A percentile compares a stretch with the other conserved stretches of the same genome.
These are phyloP conservation scores for Podocnemis expansa DNA, from an alignment of 2,113 vertebrate genomes.

Conservation along the genomic window DNA sequence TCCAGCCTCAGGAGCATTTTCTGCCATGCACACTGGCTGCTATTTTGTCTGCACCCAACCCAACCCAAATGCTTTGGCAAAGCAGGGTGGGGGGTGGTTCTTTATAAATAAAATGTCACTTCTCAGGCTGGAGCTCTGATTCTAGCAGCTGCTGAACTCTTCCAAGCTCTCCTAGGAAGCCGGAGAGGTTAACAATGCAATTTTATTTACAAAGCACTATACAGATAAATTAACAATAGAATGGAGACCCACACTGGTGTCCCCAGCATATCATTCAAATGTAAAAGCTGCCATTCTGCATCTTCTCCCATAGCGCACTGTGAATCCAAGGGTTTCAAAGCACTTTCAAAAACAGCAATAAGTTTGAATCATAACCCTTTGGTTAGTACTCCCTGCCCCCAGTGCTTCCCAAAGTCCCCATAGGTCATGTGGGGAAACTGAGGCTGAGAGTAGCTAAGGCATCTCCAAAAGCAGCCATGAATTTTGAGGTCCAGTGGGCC, in stretches of 20 bases:
- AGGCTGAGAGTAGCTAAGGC: neutral
- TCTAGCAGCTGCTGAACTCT: too few relatives aligned
- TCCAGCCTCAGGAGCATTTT: neutral
- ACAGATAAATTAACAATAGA: too few relatives aligned
- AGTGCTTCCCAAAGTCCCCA: neutral
- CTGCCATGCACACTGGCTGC: too few relatives aligned
- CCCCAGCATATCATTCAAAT: neutral
- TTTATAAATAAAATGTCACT: neutral
- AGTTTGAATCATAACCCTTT: neutral
- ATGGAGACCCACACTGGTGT: neutral
- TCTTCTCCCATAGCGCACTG: neutral
- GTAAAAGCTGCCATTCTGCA: neutral
- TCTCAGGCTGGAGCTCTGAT: neutral
- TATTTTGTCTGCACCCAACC: neutral
- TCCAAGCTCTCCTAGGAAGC: neutral
- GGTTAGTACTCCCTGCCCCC: neutral
- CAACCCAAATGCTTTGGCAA: neutral
- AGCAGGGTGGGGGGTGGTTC: neutral
- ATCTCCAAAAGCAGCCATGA: neutral
- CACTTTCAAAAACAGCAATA: neutral
- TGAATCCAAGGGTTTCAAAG: neutral
- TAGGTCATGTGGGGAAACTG: neutral
- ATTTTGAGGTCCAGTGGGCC: neutral
- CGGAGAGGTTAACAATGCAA: neutral
- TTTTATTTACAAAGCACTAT: too few relatives aligned